Conservation (phyloP, 2,888 invertebrate genomes). For the Villa cingulata region DNA sequence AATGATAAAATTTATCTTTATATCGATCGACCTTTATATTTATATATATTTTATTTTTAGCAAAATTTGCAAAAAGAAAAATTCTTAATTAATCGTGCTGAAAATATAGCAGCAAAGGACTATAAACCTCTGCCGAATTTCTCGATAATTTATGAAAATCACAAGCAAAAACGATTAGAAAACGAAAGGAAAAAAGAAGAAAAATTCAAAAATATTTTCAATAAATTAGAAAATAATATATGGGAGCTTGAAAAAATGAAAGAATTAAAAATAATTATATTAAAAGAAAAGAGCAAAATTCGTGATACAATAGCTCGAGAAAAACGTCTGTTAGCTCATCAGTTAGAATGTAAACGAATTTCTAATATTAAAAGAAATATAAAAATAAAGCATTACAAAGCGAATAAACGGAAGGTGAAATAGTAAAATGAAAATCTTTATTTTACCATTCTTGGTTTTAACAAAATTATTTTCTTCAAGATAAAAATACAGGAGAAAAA, state of each 20-base stretch:
- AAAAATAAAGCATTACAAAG: background rate
- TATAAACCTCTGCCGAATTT: background rate
- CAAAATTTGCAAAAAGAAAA: background rate
- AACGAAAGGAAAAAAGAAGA: constrained; percentile 22
- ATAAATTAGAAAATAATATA: constrained; percentile 18
- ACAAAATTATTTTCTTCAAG: too few species aligned
- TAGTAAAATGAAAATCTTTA: too few species aligned
- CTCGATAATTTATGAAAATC: too few species aligned
- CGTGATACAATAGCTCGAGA: constrained; percentile 22
- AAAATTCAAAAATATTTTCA: constrained; percentile 15
- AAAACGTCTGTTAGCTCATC: constrained; percentile 20
- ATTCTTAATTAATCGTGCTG: too few species aligned
- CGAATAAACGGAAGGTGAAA: background rate
- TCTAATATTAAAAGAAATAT: background rate
- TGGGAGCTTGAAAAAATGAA: constrained; percentile 19
- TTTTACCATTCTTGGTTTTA: too few species aligned
- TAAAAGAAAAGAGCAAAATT: constrained; percentile 23
- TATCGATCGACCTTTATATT: too few species aligned
- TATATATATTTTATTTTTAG: background rate
- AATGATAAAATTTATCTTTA: background rate
- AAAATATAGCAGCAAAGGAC: background rate
- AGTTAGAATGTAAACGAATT: constrained; percentile 14
- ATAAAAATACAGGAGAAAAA: too few species aligned
- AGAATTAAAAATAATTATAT: constrained; percentile 16
- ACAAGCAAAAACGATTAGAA: background rate